Evolutionary conservation across 2,888 invertebrate species (phyloP), one percentile per base, ranked within the genome.

Genomic region (Arctia plantaginis): DNA sequence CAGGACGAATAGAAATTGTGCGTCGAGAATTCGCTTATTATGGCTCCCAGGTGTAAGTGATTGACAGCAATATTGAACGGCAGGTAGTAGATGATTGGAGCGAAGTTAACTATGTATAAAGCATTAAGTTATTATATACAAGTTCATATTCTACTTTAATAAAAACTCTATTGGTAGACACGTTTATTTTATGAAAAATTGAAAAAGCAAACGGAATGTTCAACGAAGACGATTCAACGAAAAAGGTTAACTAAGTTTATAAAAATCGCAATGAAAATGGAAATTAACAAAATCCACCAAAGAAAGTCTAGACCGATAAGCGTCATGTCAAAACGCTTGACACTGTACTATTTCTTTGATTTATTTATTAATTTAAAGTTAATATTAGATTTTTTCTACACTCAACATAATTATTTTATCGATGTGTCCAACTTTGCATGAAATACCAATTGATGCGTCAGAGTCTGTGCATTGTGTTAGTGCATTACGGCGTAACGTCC

Each of bases 401-500:
- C 80, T 77, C 73, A 74, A 77, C 88, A 84, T 84, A 77, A 81
- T 78, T 79, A 83, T 87, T 88, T 88, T 79, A 78, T 79, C 72
- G 82, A 81, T 83, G 83, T 77, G 86, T 87, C 85, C 87, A 89
- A 89, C 89, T 90, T 90, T 85, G 90, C 89, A 92, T 91, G 92
- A 93, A 93, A 93, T 90, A 92, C 90, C 90, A 88, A 91, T 92
- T 89, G 91, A 91, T 88, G 87, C 80, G 87, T 86, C n/a, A n/a
- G n/a, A n/a, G n/a, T n/a, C 85, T 84, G 85, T 85, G 88, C 86
- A 91, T 92, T 91, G 92, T 92, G 86, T 87, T 85, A 30, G 73
- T 75, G 75, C 67, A 20, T 66, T 51, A 65, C 84, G 85, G 55
- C 69, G 27, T 39, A 39, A 59, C 27, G 55, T n/a, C n/a, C n/a